Percentiles rank a stretch among this genome's conserved stretches.
phyloP scores from a whole-genome alignment of 2,797 vertebrate genomes.

The Paramormyrops hopkinsi region DNA sequence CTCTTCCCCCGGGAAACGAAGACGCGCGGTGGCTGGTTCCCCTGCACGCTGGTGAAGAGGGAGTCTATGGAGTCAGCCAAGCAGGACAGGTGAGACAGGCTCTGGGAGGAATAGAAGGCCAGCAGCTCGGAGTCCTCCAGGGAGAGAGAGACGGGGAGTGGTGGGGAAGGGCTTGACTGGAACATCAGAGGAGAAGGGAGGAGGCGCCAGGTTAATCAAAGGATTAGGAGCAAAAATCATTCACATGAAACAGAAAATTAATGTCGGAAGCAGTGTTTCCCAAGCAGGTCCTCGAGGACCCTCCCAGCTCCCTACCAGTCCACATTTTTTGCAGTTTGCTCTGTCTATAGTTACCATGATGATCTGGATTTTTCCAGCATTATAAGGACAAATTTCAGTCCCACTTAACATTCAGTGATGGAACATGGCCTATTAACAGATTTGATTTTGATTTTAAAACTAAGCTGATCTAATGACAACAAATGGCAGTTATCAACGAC shows the following conservation, averaged over 20 bases:
- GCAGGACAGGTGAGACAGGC: conserved; percentile 73
- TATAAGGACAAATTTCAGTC: background rate
- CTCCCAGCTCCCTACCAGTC: background rate
- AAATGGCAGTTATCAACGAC: background rate
- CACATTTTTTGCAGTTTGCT: background rate
- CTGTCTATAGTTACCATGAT: background rate
- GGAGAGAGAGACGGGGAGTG: conserved; percentile 58
- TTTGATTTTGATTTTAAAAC: background rate
- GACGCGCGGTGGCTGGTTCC: conserved; percentile 75
- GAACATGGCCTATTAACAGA: background rate
- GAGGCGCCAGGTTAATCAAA: background rate
- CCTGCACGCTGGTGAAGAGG: conserved; percentile 72
- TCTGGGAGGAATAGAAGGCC: conserved; percentile 82
- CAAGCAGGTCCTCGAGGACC: background rate
- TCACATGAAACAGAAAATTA: background rate
- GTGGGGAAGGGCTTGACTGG: conserved; percentile 61
- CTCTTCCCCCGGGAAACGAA: conserved; percentile 80
- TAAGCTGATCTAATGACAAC: background rate
- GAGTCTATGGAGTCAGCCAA: conserved; percentile 74
- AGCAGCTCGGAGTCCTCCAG: conserved; percentile 78
- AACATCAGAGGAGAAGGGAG: background rate
- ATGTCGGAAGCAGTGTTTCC: background rate
- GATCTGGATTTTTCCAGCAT: background rate
- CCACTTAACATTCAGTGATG: background rate
- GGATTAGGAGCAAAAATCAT: background rate